A percentile compares a stretch with the other conserved stretches of the same genome.
These are phyloP conservation scores for Petrophora chlorosata DNA, from an alignment of 2,888 invertebrate species.

Conservation along the genomic window DNA sequence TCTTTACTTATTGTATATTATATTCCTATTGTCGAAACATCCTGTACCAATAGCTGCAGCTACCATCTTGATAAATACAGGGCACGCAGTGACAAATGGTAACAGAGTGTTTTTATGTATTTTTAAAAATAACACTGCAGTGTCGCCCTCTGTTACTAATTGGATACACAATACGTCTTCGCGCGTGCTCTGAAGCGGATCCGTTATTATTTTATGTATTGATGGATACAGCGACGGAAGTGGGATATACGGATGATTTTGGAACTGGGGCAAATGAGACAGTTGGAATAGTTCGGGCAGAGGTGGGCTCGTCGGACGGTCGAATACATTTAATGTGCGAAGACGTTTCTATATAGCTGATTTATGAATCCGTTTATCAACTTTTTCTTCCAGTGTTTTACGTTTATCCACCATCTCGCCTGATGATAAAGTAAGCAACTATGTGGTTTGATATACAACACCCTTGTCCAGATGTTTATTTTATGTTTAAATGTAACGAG, in stretches of 20 bases:
- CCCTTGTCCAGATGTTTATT: no score
- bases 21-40: constrained; percentile 38
- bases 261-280: constrained; percentile 5
- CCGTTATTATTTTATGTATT: constrained; percentile 44
- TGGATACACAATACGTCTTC: constrained; percentile 77
- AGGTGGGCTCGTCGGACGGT: constrained; percentile 4
- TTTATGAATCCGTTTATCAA: constrained; percentile 8
- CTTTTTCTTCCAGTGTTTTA: no score
- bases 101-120: constrained; percentile 80
- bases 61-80: constrained; percentile 81
- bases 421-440: no score
- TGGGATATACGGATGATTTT: constrained; percentile 9
- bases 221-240: constrained; percentile 33
- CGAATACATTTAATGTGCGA: constrained; percentile 16
- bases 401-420: no score
- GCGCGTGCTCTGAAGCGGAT: constrained; percentile 36
- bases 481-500: no score
- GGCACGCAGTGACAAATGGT: constrained; percentile 80
- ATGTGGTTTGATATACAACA: no score
- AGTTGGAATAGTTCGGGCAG: neutral
- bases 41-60: constrained; percentile 55
- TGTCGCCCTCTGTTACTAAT: constrained; percentile 68
- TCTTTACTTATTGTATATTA: neutral
- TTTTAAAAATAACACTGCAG: constrained; percentile 69
- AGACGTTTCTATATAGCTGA: constrained; percentile 1